Evolutionary conservation across 2,888 invertebrate genomes (phyloP).

Genomic region (Callyntrura sp.): DNA sequence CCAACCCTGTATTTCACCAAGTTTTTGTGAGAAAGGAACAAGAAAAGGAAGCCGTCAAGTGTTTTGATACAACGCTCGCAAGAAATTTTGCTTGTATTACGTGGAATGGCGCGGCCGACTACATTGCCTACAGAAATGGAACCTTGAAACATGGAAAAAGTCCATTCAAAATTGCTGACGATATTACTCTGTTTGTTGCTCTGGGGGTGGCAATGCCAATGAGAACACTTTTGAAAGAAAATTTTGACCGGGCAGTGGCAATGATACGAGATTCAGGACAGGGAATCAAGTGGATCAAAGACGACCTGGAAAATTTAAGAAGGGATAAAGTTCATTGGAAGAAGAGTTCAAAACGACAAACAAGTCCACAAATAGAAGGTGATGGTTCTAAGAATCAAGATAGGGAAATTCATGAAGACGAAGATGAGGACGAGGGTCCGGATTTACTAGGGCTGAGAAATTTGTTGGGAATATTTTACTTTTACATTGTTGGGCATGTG

Average conservation of each 20-base stretch:
- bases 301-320: slow-evolving; percentile 21
- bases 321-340: slow-evolving; percentile 40
- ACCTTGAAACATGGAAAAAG: slow-evolving; percentile 47
- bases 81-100: slow-evolving; percentile 74
- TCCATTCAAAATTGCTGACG: slow-evolving; percentile 60
- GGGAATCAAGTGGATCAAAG: slow-evolving; percentile 13
- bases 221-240: background rate
- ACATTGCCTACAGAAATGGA: slow-evolving; percentile 69
- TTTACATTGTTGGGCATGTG: slow-evolving; percentile 40
- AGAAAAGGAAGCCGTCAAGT: slow-evolving; percentile 59
- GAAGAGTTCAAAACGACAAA: no score
- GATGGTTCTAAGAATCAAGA: no score
- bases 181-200: slow-evolving; percentile 56
- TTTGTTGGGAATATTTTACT: slow-evolving; percentile 40
- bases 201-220: slow-evolving; percentile 40
- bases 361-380: no score
- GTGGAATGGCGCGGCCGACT: slow-evolving; percentile 65
- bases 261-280: slow-evolving; percentile 33
- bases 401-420: no score
- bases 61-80: slow-evolving; percentile 54
- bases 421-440: slow-evolving; percentile 33
- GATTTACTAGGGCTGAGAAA: slow-evolving; percentile 36
- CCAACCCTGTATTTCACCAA: slow-evolving; percentile 51
- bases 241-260: slow-evolving; percentile 9
- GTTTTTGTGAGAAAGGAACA: slow-evolving; percentile 41